Base-by-base conservation (phyloP, 2,888 invertebrate species). In the Drosophila peninsularis region DNA sequence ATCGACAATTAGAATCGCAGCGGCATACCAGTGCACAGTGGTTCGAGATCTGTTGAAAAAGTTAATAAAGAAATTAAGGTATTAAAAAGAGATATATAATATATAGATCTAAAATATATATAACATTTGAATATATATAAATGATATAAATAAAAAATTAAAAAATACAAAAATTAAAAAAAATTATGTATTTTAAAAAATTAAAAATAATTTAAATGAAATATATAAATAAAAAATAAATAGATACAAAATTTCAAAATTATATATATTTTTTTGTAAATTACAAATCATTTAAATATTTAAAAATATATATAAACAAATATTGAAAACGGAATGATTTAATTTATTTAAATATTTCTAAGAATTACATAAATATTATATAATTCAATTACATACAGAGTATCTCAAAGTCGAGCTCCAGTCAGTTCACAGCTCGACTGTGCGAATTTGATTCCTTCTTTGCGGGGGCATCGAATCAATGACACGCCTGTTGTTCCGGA, bases 1-100 rank as follows among this genome's bases (percentile, higher is more conserved):
- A 88, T 80, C 65, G 83, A 58, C 88, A 82, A 82, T 82, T 76
- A 88, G 76, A 65, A 42, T 55, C 74, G 24, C 44, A 45, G 36
- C 68, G 39, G 30, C 27, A 61, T 37, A 5, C 24, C 21, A 57
- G 14, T 36, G 30, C 30, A 54, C 54, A 54, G 19, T 54, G 54
- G 19, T 41, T 3, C 19, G 41, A 10, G 14, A 3, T 3, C 17
- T 11, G 6, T 19, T 10, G 5, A 39, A 53, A 30, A 30, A 30
- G n/a, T n/a, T n/a, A 30, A 30, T 7, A 30, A 30, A 34, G 13
- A 34, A 34, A 34, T 11, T 2, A 17, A n/a, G 30, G 27, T 17
- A 4, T 30, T n/a, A 1, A 17, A 9, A 39, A 9, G 0, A 17
- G n/a, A 39, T 39, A 39, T 9, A 39, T 9, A 17, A 4, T 39